A percentile compares a stretch with the other conserved stretches of the same genome.
Conservation (phyloP, 2,888 invertebrate genomes). For the Gnatocerus cornutus region DNA sequence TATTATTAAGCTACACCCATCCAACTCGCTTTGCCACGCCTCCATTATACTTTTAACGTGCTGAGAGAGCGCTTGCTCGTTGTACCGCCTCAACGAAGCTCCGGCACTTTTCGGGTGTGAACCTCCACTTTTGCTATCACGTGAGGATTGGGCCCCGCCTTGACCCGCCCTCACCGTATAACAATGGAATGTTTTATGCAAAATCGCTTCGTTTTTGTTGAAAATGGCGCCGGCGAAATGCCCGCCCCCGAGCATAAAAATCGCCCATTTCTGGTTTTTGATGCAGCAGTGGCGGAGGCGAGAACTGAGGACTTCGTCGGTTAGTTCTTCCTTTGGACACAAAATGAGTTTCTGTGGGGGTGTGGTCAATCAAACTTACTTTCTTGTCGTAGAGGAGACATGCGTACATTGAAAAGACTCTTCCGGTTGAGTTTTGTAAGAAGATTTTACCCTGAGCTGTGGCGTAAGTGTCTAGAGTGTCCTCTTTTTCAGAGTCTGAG, state of each 20-base stretch:
- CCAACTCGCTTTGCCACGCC: slow-evolving; percentile 80
- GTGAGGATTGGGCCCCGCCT: slow-evolving; percentile 82
- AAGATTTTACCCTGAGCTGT: slow-evolving; percentile 81
- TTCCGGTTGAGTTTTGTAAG: slow-evolving; percentile 79
- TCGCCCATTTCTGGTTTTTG: slow-evolving; percentile 75
- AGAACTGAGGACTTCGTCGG: slow-evolving; percentile 49
- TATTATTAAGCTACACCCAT: slow-evolving; percentile 81
- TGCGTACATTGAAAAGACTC: slow-evolving; percentile 83
- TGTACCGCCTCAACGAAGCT: slow-evolving; percentile 84
- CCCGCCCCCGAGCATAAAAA: slow-evolving; percentile 90
- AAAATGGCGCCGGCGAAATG: slow-evolving; percentile 86
- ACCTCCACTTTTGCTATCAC: slow-evolving; percentile 76
- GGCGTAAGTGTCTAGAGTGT: slow-evolving; percentile 62
- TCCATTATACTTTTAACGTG: slow-evolving; percentile 83
- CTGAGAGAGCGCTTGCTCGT: slow-evolving; percentile 83
- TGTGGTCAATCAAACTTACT: slow-evolving; percentile 68
- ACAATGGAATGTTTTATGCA: slow-evolving; percentile 89
- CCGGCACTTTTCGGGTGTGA: slow-evolving; percentile 86
- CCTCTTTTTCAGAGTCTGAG: slow-evolving; percentile 74
- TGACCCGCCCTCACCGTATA: slow-evolving; percentile 90
- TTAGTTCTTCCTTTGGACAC: slow-evolving; percentile 57
- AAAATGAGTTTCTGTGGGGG: not conserved
- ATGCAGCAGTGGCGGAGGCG: slow-evolving; percentile 63
- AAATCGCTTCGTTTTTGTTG: slow-evolving; percentile 72
- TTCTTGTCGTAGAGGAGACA: slow-evolving; percentile 83